Evolutionary conservation across 2,888 invertebrate genomes (phyloP), one percentile per base, ranked within the genome.

Genomic region (Pyrrhosoma nymphula): DNA sequence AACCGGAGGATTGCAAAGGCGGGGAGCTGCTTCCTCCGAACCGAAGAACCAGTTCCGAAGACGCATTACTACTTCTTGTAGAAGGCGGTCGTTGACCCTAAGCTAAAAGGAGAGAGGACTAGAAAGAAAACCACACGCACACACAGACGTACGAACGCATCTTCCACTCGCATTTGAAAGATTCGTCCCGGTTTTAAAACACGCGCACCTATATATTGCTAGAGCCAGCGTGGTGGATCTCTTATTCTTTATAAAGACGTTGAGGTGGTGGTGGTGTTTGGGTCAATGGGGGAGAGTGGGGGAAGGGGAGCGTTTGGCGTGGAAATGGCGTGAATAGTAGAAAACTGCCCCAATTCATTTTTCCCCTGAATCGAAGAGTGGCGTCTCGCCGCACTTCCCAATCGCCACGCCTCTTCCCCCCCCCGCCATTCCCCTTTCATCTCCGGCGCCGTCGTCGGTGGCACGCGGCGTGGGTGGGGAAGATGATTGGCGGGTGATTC

Each of bases 71-170:
- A 82, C 82, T 82, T 82, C 82, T 82, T 35, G 82, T 82, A 35
- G 82, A 82, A 82, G 82, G 35, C 82, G 82, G 82, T 82, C 82
- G 82, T 82, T 82, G 82, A 82, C 82, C 82, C 82, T 12, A 30
- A 82, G n/a, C 82, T 82, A 82, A 82, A 14, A 35, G 35, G 35
- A 35, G 82, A 82, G 26, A n/a, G 47, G n/a, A 35, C 82, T 82
- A 82, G 82, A 35, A 82, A 82, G 82, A 20, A 75, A 82, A 35
- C 6, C 30, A 14, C 82, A 82, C 82, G 35, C 35, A 82, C 82
- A 35, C 35, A 30, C 75, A 12, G n/a, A n/a, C n/a, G 60, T 14
- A 35, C 30, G 26, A 35, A 35, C 69, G 60, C 60, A 60, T 20
- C 20, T 60, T 60, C 47, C 60, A 47, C 23, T 35, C 69, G 35